Conservation (phyloP, 2,113 vertebrate genomes). For the Chauna torquata region DNA sequence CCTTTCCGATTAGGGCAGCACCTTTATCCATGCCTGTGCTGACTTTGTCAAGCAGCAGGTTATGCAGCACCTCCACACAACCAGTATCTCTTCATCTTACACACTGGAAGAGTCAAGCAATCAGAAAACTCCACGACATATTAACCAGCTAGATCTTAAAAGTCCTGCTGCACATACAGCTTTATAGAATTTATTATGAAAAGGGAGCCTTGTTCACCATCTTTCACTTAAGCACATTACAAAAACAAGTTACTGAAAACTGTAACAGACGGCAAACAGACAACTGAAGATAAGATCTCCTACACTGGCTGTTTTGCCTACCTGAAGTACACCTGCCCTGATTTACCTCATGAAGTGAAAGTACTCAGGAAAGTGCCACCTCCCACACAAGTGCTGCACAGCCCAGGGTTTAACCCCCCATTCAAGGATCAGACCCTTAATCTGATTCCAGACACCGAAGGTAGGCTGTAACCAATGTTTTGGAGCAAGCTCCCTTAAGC, state of each 20-base stretch:
- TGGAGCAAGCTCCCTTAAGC: not conserved
- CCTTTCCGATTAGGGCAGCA: not conserved
- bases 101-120: not conserved
- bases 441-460: not conserved
- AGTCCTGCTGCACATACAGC: not conserved
- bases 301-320: not conserved
- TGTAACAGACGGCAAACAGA: not conserved
- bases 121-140: not conserved
- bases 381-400: not conserved
- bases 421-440: not conserved
- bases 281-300: not conserved
- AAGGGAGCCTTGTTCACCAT: not conserved
- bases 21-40: accelerated
- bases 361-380: not conserved
- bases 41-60: not conserved
- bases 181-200: not conserved
- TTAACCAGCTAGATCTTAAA: not conserved
- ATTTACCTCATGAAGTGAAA: not conserved
- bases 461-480: not conserved
- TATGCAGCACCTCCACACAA: not conserved
- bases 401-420: not conserved
- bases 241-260: not conserved
- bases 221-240: not conserved
- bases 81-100: not conserved
- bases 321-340: not conserved